phyloP scores from a whole-genome alignment of 2,888 invertebrate genomes.

The Allygus modestus region DNA sequence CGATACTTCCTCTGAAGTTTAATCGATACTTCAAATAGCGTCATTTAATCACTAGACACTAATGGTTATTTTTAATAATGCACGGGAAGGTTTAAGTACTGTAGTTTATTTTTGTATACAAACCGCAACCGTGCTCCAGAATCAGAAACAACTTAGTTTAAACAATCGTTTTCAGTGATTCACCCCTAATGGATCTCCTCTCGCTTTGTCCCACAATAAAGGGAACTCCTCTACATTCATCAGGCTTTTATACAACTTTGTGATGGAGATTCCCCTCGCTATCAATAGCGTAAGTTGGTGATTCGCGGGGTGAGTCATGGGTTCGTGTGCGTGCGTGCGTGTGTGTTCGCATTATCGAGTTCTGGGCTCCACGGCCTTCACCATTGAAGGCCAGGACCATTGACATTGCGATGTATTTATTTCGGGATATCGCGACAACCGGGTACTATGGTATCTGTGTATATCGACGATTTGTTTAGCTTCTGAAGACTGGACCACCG shows the following conservation, averaged over 20 bases:
- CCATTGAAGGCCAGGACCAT: slow-evolving; percentile 3
- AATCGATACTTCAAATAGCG: too few species aligned
- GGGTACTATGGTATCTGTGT: too few species aligned
- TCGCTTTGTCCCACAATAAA: slow-evolving; percentile 17
- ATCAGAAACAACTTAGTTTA: background rate
- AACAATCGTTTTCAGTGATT: slow-evolving; percentile 19
- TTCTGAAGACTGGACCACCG: too few species aligned
- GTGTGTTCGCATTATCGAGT: background rate
- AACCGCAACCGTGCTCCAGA: background rate
- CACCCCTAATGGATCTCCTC: slow-evolving; percentile 11
- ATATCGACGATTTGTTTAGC: too few species aligned
- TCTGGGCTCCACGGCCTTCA: background rate
- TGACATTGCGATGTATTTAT: background rate
- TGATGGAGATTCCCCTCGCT: background rate
- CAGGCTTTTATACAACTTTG: slow-evolving; percentile 34
- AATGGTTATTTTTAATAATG: too few species aligned
- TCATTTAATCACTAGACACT: too few species aligned
- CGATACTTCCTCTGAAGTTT: too few species aligned
- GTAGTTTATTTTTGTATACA: too few species aligned
- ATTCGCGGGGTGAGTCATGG: background rate
- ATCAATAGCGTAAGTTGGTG: slow-evolving; percentile 21
- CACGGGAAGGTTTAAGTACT: too few species aligned
- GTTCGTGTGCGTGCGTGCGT: background rate
- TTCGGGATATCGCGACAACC: background rate
- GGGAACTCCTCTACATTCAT: slow-evolving; percentile 41